phyloP scores from a whole-genome alignment of 2,113 vertebrate species.

The Otolemur garnettii region DNA sequence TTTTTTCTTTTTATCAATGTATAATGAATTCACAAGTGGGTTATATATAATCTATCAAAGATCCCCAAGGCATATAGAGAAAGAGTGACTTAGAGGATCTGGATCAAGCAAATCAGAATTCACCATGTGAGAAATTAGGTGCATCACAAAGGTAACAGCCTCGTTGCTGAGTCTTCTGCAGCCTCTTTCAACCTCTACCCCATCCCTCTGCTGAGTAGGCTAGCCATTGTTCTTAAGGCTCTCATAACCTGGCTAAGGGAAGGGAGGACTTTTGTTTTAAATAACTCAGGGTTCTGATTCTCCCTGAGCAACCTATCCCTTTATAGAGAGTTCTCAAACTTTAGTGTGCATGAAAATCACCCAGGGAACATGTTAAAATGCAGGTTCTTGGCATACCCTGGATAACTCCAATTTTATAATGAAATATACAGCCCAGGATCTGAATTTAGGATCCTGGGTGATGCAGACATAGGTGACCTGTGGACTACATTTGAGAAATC shows the following conservation, averaged over 20 bases:
- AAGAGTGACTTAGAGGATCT: background rate
- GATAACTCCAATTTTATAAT: background rate
- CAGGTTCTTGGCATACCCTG: background rate
- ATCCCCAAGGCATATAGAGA: background rate
- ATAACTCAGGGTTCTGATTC: background rate
- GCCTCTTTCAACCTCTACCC: background rate
- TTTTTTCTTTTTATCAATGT: constrained; percentile 6
- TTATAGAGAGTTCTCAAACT: background rate
- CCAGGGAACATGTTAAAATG: constrained; percentile 15
- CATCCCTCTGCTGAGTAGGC: background rate
- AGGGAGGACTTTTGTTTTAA: background rate
- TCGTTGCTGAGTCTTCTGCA: background rate
- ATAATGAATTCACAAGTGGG: background rate
- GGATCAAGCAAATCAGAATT: constrained; percentile 9
- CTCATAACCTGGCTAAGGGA: background rate
- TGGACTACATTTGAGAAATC: constrained; percentile 29
- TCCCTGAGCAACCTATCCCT: background rate
- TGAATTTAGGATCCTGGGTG: background rate
- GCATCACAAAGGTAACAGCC: background rate
- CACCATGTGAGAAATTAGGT: background rate
- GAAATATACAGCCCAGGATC: background rate
- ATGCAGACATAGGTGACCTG: background rate
- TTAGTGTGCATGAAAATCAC: background rate
- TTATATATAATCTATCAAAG: background rate
- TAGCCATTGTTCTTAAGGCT: background rate